Evolutionary conservation across 2,113 vertebrate genomes (phyloP).

Genomic region (Cryptotis parvus): DNA sequence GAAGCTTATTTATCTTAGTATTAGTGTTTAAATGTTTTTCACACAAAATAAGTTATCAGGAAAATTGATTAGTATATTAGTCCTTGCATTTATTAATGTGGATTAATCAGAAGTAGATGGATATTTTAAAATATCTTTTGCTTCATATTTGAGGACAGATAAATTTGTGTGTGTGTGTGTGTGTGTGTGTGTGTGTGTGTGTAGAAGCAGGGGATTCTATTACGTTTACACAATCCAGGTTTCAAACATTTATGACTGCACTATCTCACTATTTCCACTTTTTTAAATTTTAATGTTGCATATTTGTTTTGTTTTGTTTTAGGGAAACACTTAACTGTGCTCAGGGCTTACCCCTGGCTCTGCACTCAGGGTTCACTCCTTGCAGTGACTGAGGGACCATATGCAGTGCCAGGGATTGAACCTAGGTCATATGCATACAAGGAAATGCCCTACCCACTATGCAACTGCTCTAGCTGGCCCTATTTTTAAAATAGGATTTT

Average conservation of each 20-base stretch:
- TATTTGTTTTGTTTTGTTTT: too few relatives aligned
- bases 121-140: neutral
- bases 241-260: neutral
- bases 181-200: neutral
- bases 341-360: too few relatives aligned
- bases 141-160: neutral
- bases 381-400: too few relatives aligned
- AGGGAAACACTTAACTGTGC: too few relatives aligned
- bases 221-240: neutral
- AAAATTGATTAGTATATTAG: neutral
- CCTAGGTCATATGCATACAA: too few relatives aligned
- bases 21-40: neutral
- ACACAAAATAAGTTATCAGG: neutral
- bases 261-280: neutral
- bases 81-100: neutral
- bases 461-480: too few relatives aligned
- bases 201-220: neutral
- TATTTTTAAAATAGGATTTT: neutral
- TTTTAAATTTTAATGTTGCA: neutral
- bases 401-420: neutral
- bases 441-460: too few relatives aligned
- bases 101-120: neutral
- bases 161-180: neutral
- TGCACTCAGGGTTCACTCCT: too few relatives aligned
- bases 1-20: neutral